Percentiles rank a stretch among this genome's conserved stretches.
phyloP scores from a whole-genome alignment of 2,888 invertebrate species.

The Philaethria dido region DNA sequence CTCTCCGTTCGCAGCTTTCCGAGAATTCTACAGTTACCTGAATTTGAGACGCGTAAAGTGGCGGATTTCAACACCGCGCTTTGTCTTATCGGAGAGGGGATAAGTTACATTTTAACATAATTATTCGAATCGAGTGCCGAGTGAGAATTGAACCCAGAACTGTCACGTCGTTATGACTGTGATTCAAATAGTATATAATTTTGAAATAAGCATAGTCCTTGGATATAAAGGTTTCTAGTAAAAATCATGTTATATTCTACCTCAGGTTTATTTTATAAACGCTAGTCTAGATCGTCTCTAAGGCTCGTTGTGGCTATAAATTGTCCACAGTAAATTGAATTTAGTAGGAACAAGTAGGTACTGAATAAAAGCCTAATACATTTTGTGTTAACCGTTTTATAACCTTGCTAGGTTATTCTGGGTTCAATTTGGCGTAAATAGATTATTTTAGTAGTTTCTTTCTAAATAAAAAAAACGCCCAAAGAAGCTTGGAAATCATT shows the following conservation, averaged over 20 bases:
- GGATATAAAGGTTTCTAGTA: background rate
- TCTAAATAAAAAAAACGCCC: too few species aligned
- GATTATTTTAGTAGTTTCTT: background rate
- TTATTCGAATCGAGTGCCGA: too few species aligned
- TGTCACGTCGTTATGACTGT: too few species aligned
- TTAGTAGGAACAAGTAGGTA: background rate
- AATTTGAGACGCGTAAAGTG: too few species aligned
- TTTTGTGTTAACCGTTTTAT: background rate
- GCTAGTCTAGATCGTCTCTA: slow-evolving; percentile 8
- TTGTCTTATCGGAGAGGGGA: too few species aligned
- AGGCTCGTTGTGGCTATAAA: slow-evolving; percentile 19
- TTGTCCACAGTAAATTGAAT: slow-evolving; percentile 10
- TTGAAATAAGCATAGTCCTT: background rate
- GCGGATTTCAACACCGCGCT: too few species aligned
- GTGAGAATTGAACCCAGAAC: too few species aligned
- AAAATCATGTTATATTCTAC: slow-evolving; percentile 5
- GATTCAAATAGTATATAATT: too few species aligned
- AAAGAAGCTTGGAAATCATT: too few species aligned
- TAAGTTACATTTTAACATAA: too few species aligned
- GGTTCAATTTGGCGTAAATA: background rate
- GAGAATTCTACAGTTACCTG: too few species aligned
- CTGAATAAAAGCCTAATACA: slow-evolving; percentile 4
- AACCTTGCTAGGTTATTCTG: background rate
- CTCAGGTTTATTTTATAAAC: slow-evolving; percentile 7
- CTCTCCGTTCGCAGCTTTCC: too few species aligned